Evolutionary conservation across 1,140 invertebrate species (phyloP), one percentile per base, ranked within the genome.

Genomic region (Adelges cooleyi): DNA sequence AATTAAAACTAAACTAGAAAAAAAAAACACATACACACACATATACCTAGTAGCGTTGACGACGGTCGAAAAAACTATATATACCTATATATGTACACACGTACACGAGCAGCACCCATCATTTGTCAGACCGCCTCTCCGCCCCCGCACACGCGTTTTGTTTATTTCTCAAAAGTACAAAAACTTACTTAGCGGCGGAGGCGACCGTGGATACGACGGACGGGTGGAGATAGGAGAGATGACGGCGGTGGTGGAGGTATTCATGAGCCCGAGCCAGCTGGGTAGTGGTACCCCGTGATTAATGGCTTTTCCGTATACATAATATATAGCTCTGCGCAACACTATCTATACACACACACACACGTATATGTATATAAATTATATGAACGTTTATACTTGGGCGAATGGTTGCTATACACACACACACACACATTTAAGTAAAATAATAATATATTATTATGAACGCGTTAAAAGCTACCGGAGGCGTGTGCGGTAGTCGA

Each of bases 151-250:
- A 33, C 53, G 27, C 56, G 56, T 62, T 62, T 62, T 62, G 56
- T 62, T 62, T 62, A 48, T 62, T 62, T 62, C 56, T 48, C 56
- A 46, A 62, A 62, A 62, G 42, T 62, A 62, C 56, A 62, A 62
- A 62, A 62, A 62, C 56, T 62, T 48, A 48, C 56, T 62, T 48
- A 33, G 42, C 42, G 52, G 52, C 36, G 40, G n/a, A 11, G 51
- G 25, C 51, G 52, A 33, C 38, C 33, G 52, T 33, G 29, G 29
- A n/a, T n/a, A n/a, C 29, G 29, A 33, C 11, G 29, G 29, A 33
- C 5, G 29, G 29, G 29, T 33, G 29, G 29, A 33, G 29, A 6
- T 5, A 33, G 29, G 29, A 33, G 29, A 6, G 29, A 33, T 33
- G 29, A 44, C 15, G 51, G 22, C 51, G 52, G 52, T 22, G 52